Evolutionary conservation across 2,113 vertebrate species (phyloP), one percentile per base, ranked within the genome.

Genomic region (Chaetodon auriga): DNA sequence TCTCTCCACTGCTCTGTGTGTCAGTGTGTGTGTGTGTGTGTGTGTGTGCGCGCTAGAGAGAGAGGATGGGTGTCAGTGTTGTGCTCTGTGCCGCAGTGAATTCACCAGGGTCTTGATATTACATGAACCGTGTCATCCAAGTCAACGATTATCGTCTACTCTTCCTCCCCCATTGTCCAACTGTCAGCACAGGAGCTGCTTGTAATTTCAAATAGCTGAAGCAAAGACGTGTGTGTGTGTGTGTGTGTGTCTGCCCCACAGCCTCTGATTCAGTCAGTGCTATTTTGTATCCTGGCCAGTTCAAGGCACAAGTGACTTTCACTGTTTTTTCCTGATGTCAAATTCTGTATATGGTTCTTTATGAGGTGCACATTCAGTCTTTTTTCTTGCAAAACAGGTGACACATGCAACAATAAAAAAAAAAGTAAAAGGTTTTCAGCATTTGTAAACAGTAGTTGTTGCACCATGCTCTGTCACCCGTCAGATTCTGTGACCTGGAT

Each of bases 51-150:
- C 21, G 19, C 53, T 2, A 21, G 69, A 9, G 38, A 5, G 38
- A 5, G 18, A 68, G n/a, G 21, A 77, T 64, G 66, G 46, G 19
- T 73, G 43, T 79, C 49, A 76, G 66, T 69, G 54, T 65, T 46
- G 30, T 64, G 63, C 15, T 75, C 53, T 68, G 48, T 57, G 80
- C 75, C 68, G 72, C 87, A 89, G 73, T 57, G 57, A 89, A 73
- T 76, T 61, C 81, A 69, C 68, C 65, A 76, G 57, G n/a, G 60
- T 49, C 36, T 62, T 63, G 64, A 60, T 65, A 54, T 38, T 76
- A 76, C 62, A 55, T 78, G 80, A 87, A 66, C 68, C 43, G 0
- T 87, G 79, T 36, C 60, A 65, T 81, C 69, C 73, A 54, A 58
- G 65, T 64, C 65, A 66, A 66, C 58, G 68, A 78, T 81, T 23